Evolutionary conservation across 2,113 vertebrate species (phyloP).

Genomic region (Eubucco bourcierii): DNA sequence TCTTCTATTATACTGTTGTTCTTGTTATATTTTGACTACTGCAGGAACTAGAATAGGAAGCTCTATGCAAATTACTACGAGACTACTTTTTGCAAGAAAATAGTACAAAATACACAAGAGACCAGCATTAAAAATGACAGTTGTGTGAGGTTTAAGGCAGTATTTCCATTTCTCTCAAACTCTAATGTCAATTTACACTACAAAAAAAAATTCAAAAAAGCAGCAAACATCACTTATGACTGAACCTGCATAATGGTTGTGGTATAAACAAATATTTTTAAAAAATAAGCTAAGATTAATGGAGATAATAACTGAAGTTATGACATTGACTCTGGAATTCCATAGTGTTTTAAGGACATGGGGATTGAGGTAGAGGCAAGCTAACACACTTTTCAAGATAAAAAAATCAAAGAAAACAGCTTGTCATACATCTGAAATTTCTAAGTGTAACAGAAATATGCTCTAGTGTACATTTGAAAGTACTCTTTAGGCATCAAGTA

Average conservation of each 20-base stretch:
- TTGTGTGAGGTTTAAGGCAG: not conserved
- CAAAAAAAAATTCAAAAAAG: not conserved
- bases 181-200: not conserved
- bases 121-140: not conserved
- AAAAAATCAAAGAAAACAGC: not conserved
- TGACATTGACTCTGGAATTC: not conserved
- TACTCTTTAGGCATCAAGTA: not conserved
- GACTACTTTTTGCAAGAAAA: not conserved
- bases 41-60: not conserved
- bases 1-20: not conserved
- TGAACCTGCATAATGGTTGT: not conserved
- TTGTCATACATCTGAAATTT: not conserved
- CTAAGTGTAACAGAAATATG: not conserved
- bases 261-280: not conserved
- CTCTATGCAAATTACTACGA: not conserved
- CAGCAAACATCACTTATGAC: not conserved
- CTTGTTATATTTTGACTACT: not conserved
- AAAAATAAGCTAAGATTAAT: not conserved
- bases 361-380: not conserved
- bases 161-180: not conserved
- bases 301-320: not conserved
- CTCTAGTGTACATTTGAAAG: not conserved
- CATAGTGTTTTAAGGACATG: not conserved
- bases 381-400: not conserved
- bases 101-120: not conserved